These are phyloP conservation scores for Magallana gigas DNA, from an alignment of 1,140 invertebrate species.

Conservation along the genomic window DNA sequence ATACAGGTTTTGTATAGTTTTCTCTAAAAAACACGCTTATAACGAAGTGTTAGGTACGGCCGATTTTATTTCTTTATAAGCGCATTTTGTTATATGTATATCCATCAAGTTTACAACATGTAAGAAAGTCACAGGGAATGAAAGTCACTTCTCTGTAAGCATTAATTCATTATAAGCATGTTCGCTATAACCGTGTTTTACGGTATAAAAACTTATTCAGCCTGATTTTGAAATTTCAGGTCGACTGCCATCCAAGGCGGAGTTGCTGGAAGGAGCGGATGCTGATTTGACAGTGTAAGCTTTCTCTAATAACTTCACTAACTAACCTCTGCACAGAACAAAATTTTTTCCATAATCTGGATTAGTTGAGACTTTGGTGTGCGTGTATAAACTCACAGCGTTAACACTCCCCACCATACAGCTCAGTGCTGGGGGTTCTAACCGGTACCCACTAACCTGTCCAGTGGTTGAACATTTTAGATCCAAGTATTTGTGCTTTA, in stretches of 20 bases:
- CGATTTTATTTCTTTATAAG: no score
- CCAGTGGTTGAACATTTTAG: not conserved
- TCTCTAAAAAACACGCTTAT: no score
- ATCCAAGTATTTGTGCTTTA: not conserved
- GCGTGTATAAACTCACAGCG: not conserved
- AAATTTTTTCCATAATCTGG: slow-evolving; percentile 12
- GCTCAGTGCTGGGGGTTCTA: not conserved
- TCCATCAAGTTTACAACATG: no score
- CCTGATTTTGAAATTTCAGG: slow-evolving; percentile 57
- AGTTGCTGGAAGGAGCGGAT: slow-evolving; percentile 71
- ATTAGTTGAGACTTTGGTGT: not conserved
- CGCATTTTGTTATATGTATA: no score
- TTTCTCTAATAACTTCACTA: not conserved
- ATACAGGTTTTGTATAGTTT: no score
- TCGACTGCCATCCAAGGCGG: slow-evolving; percentile 68
- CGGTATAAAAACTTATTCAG: no score
- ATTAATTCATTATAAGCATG: no score
- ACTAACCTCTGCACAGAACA: slow-evolving; percentile 32
- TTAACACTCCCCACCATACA: not conserved
- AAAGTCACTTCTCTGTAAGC: no score
- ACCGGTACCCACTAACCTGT: not conserved
- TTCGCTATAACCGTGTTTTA: no score
- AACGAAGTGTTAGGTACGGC: no score
- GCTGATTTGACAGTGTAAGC: slow-evolving; percentile 72
- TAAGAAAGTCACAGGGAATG: no score